Conservation (phyloP, 2,113 vertebrate genomes). For the Thinocorus orbignyianus region DNA sequence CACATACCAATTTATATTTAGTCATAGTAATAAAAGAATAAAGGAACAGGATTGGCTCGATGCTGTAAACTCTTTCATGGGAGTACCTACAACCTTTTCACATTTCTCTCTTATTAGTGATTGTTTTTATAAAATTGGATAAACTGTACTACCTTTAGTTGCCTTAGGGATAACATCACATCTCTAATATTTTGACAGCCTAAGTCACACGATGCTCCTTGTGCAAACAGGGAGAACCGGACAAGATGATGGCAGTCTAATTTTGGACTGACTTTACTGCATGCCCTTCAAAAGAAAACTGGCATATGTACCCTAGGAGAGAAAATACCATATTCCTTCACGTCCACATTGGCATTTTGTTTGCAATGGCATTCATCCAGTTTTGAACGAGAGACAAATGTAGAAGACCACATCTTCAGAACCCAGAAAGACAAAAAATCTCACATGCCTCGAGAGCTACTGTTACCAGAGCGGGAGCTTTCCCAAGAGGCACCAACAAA, state of each 20-base stretch:
- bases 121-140: neutral
- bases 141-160: neutral
- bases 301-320: neutral
- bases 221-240: neutral
- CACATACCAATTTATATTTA: neutral
- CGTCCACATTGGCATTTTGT: neutral
- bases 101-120: neutral
- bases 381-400: neutral
- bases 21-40: neutral
- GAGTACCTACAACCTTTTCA: neutral
- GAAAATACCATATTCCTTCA: neutral
- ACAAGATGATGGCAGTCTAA: neutral
- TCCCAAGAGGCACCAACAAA: neutral
- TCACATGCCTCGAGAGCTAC: neutral
- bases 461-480: neutral
- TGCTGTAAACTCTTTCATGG: neutral
- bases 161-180: neutral
- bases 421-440: neutral
- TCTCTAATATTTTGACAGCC: neutral
- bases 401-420: neutral
- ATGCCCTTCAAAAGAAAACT: neutral
- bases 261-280: neutral
- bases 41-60: neutral
- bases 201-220: neutral
- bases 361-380: neutral